These are phyloP conservation scores for Lepeophtheirus salmonis DNA, from an alignment of 1,140 invertebrate species.

Conservation along the genomic window DNA sequence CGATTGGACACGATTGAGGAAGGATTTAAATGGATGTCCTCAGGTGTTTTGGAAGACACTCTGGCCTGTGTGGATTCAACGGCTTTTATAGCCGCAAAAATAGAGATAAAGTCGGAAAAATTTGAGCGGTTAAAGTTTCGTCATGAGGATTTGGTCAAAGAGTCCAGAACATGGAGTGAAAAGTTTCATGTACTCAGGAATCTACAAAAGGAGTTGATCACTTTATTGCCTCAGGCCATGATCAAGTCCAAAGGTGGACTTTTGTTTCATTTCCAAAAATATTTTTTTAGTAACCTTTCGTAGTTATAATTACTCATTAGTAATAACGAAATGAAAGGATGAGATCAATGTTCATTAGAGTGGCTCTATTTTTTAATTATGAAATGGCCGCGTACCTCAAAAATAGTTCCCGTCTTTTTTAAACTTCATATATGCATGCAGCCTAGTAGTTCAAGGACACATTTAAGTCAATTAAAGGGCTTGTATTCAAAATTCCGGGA, in stretches of 20 bases:
- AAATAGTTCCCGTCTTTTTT: too few relatives aligned
- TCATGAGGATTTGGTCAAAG: neutral
- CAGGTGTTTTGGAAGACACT: neutral
- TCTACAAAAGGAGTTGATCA: neutral
- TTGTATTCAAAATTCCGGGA: too few relatives aligned
- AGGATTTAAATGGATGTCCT: neutral
- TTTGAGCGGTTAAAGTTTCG: neutral
- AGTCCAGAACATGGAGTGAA: neutral
- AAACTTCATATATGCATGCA: too few relatives aligned
- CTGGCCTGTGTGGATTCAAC: neutral
- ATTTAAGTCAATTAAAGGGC: too few relatives aligned
- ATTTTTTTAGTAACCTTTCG: too few relatives aligned
- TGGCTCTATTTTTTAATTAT: too few relatives aligned
- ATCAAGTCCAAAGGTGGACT: neutral
- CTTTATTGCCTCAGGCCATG: neutral
- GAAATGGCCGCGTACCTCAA: too few relatives aligned
- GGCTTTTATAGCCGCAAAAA: neutral
- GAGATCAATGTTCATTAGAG: too few relatives aligned
- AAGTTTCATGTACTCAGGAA: neutral
- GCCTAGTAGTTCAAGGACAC: too few relatives aligned
- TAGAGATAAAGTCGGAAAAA: neutral
- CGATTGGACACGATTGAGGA: neutral
- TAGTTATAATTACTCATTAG: too few relatives aligned
- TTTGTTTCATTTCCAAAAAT: too few relatives aligned
- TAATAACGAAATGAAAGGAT: too few relatives aligned